A percentile compares a stretch with the other conserved stretches of the same genome.
phyloP scores from a whole-genome alignment of 2,888 invertebrate genomes.

The Blastobasis adustella region DNA sequence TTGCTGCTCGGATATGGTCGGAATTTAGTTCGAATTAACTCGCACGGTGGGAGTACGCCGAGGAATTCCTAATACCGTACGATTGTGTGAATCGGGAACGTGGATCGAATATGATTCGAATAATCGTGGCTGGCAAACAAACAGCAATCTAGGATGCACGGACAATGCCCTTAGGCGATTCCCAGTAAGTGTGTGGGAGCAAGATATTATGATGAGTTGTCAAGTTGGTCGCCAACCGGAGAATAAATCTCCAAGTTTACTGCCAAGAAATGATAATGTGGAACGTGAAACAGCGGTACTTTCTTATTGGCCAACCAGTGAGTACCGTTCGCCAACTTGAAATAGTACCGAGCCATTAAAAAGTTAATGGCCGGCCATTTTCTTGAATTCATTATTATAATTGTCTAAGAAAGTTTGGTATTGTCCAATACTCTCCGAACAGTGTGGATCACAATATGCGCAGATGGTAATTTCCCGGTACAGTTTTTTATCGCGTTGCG shows the following conservation, averaged over 20 bases:
- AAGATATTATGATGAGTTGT: slow-evolving; percentile 5
- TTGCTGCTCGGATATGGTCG: no score
- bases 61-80: slow-evolving; percentile 57
- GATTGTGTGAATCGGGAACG: slow-evolving; percentile 68
- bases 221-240: slow-evolving; percentile 2
- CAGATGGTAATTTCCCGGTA: slow-evolving; percentile 1
- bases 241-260: slow-evolving; percentile 15
- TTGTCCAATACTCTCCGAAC: no score
- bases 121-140: slow-evolving; percentile 55
- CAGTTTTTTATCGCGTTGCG: slow-evolving; percentile 24
- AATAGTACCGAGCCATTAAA: slow-evolving; percentile 51
- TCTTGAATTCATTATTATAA: no score
- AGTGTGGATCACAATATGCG: no score
- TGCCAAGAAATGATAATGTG: slow-evolving; percentile 29
- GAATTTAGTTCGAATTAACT: no score
- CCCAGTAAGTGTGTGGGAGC: slow-evolving; percentile 6
- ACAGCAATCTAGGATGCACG: slow-evolving; percentile 45
- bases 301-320: slow-evolving; percentile 35
- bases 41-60: slow-evolving; percentile 11
- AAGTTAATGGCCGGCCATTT: slow-evolving; percentile 10
- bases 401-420: no score
- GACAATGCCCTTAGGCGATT: slow-evolving; percentile 47
- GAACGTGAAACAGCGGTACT: slow-evolving; percentile 55
- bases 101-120: slow-evolving; percentile 57
- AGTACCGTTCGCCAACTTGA: slow-evolving; percentile 43